phyloP scores from a whole-genome alignment of 2,113 vertebrate species.

The Furnarius figulus region DNA sequence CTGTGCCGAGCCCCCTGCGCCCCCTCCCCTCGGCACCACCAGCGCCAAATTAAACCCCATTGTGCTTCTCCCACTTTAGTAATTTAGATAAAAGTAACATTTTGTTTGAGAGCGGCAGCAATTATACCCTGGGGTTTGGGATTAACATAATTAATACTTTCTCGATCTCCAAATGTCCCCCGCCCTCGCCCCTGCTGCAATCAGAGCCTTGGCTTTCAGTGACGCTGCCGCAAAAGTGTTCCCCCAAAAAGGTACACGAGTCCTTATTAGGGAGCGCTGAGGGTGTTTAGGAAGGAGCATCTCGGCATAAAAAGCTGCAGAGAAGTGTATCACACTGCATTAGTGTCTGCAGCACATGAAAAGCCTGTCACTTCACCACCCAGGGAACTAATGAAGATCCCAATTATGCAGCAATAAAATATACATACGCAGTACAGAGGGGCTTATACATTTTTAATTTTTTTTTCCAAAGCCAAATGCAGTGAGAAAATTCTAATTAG shows the following conservation, averaged over 20 bases:
- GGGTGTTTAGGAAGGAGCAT: slow-evolving; percentile 27
- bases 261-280: slow-evolving; percentile 51
- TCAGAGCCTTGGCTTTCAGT: slow-evolving; percentile 58
- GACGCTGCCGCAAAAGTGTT: background rate
- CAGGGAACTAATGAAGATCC: slow-evolving; percentile 71
- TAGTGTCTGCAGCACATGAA: slow-evolving; percentile 64
- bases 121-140: slow-evolving; percentile 70
- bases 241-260: slow-evolving; percentile 51
- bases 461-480: slow-evolving; percentile 60
- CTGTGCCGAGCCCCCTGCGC: fast-evolving
- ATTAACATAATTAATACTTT: slow-evolving; percentile 77
- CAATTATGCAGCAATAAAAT: slow-evolving; percentile 78
- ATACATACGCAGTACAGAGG: slow-evolving; percentile 70
- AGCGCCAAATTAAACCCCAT: slow-evolving; percentile 50
- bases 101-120: slow-evolving; percentile 78
- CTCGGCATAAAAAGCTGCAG: background rate
- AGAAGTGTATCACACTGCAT: background rate
- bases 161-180: slow-evolving; percentile 45
- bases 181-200: background rate
- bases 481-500: slow-evolving; percentile 72
- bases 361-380: slow-evolving; percentile 56
- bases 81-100: slow-evolving; percentile 79
- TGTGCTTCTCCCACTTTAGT: slow-evolving; percentile 69
- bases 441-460: slow-evolving; percentile 80
- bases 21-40: background rate